phyloP scores from a whole-genome alignment of 1,140 invertebrate genomes.

The Apis laboriosa region DNA sequence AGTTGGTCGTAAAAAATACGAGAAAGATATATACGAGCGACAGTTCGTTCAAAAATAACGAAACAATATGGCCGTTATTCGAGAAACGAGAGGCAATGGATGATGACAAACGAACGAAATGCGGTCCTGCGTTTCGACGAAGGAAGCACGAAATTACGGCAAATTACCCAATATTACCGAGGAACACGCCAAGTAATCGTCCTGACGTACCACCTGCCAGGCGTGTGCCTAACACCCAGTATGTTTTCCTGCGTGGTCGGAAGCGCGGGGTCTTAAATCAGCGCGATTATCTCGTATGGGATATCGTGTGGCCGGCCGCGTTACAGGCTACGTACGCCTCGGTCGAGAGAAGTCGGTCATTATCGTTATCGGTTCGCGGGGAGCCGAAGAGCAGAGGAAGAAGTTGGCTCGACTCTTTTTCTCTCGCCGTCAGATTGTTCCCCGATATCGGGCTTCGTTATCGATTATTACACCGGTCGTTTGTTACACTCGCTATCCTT shows the following conservation, averaged over 20 bases:
- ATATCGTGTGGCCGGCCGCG: conserved; percentile 60
- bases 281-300: conserved; percentile 75
- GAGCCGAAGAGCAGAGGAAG: neutral
- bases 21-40: conserved; percentile 16
- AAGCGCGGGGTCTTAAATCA: conserved; percentile 75
- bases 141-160: conserved; percentile 73
- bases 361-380: conserved; percentile 68
- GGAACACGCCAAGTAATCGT: conserved; percentile 68
- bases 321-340: conserved; percentile 45
- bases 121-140: conserved; percentile 46
- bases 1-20: neutral
- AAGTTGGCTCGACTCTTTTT: neutral
- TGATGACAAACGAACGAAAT: conserved; percentile 63
- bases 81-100: conserved; percentile 26
- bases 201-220: conserved; percentile 57
- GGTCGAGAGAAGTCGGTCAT: conserved; percentile 73
- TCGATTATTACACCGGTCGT: neutral
- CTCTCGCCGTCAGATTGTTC: neutral
- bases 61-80: neutral
- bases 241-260: conserved; percentile 74
- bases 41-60: conserved; percentile 29
- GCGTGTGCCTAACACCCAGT: conserved; percentile 70
- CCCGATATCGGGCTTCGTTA: neutral
- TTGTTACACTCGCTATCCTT: neutral
- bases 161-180: conserved; percentile 74